Percentiles rank a stretch among this genome's conserved stretches.
Conservation (phyloP, 1,140 invertebrate species). For the Phocides pigmalion region DNA sequence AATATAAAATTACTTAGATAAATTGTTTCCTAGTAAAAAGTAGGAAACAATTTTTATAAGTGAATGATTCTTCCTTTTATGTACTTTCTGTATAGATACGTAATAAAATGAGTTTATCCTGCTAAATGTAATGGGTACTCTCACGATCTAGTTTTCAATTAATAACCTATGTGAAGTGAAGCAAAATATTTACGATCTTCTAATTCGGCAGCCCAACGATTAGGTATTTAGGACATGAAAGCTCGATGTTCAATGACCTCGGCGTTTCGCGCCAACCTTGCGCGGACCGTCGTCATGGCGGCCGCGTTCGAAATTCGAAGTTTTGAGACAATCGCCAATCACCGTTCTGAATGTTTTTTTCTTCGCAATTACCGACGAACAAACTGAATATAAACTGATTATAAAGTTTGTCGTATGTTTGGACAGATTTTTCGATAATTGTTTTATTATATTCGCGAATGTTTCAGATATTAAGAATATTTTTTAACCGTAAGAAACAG, state of each 20-base stretch:
- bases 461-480: too few species aligned
- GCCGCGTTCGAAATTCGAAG: slow-evolving; percentile 55
- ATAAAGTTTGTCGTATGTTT: neutral
- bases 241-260: slow-evolving; percentile 70
- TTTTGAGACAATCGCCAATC: slow-evolving; percentile 47
- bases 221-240: slow-evolving; percentile 67
- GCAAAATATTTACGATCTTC: slow-evolving; percentile 32
- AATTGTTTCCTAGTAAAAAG: too few species aligned
- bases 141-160: neutral
- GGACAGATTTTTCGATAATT: neutral
- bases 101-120: too few species aligned
- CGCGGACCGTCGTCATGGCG: slow-evolving; percentile 43
- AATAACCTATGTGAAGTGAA: slow-evolving; percentile 9
- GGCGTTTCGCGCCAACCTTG: slow-evolving; percentile 64
- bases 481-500: too few species aligned
- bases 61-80: too few species aligned
- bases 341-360: slow-evolving; percentile 33
- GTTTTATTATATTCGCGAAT: too few species aligned
- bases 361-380: slow-evolving; percentile 2
- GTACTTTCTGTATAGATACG: too few species aligned
- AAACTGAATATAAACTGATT: neutral
- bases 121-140: too few species aligned
- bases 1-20: too few species aligned
- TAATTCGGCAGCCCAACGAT: slow-evolving; percentile 45
- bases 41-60: too few species aligned